phyloP scores from a whole-genome alignment of 2,113 vertebrate genomes.

The Rhinopomastus cyanomelas region DNA sequence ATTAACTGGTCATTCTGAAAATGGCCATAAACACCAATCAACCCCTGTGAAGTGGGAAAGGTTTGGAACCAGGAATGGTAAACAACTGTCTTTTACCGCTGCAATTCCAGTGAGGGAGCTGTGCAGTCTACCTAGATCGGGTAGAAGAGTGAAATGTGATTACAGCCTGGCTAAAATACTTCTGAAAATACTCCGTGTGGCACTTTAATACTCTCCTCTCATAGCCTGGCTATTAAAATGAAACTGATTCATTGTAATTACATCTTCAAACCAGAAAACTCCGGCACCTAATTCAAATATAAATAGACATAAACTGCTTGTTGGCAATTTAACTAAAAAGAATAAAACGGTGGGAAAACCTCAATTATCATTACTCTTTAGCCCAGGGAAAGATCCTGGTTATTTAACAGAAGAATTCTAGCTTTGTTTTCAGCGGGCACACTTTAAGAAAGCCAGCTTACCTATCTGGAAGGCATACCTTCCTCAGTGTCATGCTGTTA shows the following conservation, averaged over 20 bases:
- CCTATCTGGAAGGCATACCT: background rate
- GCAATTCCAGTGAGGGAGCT: background rate
- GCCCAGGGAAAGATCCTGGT: background rate
- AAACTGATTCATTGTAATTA: constrained; percentile 30
- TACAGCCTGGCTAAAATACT: constrained; percentile 21
- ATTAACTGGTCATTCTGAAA: constrained; percentile 47
- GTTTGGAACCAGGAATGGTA: background rate
- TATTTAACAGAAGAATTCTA: constrained; percentile 51
- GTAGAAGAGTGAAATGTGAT: constrained; percentile 29
- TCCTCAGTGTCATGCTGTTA: background rate
- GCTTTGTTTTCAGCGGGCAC: constrained; percentile 1
- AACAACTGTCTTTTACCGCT: constrained; percentile 9
- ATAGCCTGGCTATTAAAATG: constrained; percentile 18
- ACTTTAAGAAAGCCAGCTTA: background rate
- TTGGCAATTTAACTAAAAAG: constrained; percentile 38
- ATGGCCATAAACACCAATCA: constrained; percentile 49
- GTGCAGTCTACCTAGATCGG: background rate
- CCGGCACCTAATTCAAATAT: constrained; percentile 21
- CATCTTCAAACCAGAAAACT: constrained; percentile 33
- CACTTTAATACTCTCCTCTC: constrained; percentile 11
- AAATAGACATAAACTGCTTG: background rate
- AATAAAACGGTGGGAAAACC: background rate
- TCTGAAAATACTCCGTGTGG: background rate
- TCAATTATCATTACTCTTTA: constrained; percentile 21
- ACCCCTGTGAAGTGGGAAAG: background rate